Base-by-base conservation (phyloP, 2,888 invertebrate genomes). In the Linyphia triangularis region DNA sequence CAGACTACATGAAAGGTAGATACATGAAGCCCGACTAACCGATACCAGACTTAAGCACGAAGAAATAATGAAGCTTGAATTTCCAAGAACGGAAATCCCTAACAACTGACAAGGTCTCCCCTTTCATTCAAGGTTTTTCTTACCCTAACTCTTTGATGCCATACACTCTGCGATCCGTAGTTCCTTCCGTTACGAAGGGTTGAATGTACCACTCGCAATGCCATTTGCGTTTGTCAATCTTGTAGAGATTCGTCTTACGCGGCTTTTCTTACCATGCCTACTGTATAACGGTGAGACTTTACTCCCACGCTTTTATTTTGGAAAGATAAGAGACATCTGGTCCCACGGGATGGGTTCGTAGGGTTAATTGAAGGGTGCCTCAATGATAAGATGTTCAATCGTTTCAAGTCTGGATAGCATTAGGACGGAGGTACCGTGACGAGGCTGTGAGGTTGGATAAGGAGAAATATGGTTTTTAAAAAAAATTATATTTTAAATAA, bases 161-260 rank as follows among this genome's bases (percentile, higher is more conserved):
- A 30, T 57, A 67, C 84, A 77, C 63, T 61, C 85, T 43, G 7
- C 85, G 85, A 85, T 77, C 85, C 85, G 85, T 79, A 86, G 78
- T 86, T 86, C 85, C 85, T 86, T 86, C 85, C 85, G 85, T 86
- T 86, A 72, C 63, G 40, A 72, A 81, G 85, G 57, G 79, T 86
- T 86, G 85, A 86, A 86, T 73, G 85, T 86, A 86, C 85, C 79
- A 86, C 73, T 86, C 57, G 40, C 24, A 77, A 85, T 72, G 63
- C 85, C 79, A 85, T 85, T 85, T 85, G 78, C 85, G 78, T 79
- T 86, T 78, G 85, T 85, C 85, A 85, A 85, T 85, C 78, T 85
- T 51, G 19, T 24, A 24, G n/a, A n/a, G n/a, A n/a, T n/a, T n/a
- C n/a, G n/a, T n/a, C n/a, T 30, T 51, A 22, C 57, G 63, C n/a